Conservation (phyloP, 2,797 vertebrate species). For the Synaphobranchus kaupii region DNA sequence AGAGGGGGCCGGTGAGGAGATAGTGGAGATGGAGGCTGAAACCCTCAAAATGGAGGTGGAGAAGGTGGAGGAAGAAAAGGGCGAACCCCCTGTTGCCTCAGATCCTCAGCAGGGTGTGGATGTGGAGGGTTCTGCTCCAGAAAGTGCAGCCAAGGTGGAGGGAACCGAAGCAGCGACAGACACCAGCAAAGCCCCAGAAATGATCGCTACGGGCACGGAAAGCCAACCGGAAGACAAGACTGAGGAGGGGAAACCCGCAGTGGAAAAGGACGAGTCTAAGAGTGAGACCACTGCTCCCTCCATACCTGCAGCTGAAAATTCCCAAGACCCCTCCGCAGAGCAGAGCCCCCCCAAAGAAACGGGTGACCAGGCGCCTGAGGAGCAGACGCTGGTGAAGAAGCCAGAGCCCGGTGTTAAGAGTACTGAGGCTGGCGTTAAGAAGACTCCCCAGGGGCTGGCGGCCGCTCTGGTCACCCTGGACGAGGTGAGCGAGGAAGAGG, state of each 20-base stretch:
- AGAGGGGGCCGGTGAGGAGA: conserved; percentile 31
- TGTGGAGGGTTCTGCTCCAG: not conserved
- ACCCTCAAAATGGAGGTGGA: conserved; percentile 16
- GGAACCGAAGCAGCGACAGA: conserved; percentile 8
- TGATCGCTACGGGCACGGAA: not conserved
- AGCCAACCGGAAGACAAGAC: not conserved
- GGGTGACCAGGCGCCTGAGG: not conserved
- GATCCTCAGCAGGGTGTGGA: conserved; percentile 55
- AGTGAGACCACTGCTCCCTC: conserved; percentile 17
- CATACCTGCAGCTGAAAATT: not conserved
- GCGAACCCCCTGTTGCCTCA: conserved; percentile 67
- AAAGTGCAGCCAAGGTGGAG: not conserved
- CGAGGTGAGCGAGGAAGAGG: conserved; percentile 65
- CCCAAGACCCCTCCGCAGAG: not conserved
- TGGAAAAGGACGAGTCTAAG: not conserved
- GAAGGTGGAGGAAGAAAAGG: conserved; percentile 58
- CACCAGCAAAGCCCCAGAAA: not conserved
- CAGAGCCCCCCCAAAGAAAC: not conserved
- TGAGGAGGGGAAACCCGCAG: not conserved
- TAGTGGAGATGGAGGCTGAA: not conserved
- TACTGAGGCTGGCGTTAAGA: not conserved
- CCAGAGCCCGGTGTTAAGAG: conserved; percentile 13
- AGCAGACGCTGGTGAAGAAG: not conserved
- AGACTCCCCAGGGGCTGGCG: conserved; percentile 30
- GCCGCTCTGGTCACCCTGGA: conserved; percentile 64